phyloP scores from a whole-genome alignment of 1,140 invertebrate genomes.

The Drosophila ohnishii region DNA sequence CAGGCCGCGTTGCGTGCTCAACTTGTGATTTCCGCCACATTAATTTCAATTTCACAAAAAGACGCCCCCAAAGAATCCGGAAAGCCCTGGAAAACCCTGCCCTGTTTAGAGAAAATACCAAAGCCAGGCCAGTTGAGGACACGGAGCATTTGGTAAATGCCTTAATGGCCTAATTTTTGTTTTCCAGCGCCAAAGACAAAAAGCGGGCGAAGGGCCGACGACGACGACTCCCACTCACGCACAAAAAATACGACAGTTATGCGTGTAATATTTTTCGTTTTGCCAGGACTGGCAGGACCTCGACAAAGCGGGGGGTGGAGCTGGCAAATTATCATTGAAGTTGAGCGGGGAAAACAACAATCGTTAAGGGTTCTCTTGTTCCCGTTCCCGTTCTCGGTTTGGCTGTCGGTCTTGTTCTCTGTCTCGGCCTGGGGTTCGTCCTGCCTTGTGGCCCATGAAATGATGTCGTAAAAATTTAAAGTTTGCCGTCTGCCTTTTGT shows the following conservation, averaged over 20 bases:
- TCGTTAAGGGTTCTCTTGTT: constrained; percentile 68
- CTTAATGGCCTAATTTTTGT: constrained; percentile 82
- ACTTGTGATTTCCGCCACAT: constrained; percentile 80
- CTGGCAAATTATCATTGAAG: constrained; percentile 74
- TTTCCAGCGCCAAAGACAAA: constrained; percentile 52
- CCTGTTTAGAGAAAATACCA: constrained; percentile 27
- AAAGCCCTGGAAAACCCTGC: constrained; percentile 11
- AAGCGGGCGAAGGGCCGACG: constrained; percentile 15
- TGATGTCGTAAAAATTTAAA: constrained; percentile 82
- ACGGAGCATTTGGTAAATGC: constrained; percentile 80
- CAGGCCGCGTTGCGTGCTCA: constrained; percentile 69
- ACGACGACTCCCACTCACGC: constrained; percentile 3
- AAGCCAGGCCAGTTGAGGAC: constrained; percentile 61
- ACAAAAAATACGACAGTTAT: constrained; percentile 74
- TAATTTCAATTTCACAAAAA: constrained; percentile 79
- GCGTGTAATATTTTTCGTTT: constrained; percentile 76
- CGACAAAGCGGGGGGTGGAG: neutral
- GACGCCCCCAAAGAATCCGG: constrained; percentile 39
- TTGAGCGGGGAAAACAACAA: constrained; percentile 42
- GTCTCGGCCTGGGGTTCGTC: constrained; percentile 1
- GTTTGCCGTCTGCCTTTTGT: constrained; percentile 63
- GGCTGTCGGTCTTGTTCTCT: neutral
- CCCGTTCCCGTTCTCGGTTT: neutral
- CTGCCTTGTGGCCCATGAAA: constrained; percentile 77
- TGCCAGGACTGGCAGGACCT: constrained; percentile 29